Evolutionary conservation across 2,797 vertebrate genomes (phyloP).

Genomic region (Lemur catta): DNA sequence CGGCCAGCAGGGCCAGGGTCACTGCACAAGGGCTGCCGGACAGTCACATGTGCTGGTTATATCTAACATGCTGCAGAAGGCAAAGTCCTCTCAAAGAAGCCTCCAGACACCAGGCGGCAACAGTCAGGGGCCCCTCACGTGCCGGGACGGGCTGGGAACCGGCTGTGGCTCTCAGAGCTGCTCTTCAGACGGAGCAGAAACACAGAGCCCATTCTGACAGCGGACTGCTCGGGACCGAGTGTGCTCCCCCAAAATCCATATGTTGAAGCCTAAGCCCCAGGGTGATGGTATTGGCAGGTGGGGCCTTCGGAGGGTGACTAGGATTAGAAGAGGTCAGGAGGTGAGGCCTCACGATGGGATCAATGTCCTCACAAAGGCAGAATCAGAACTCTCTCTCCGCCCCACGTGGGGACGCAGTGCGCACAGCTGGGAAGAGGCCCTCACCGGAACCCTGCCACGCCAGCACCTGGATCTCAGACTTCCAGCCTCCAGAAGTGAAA

Average conservation of each 20-base stretch:
- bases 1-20: not conserved
- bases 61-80: not conserved
- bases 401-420: rapidly evolving
- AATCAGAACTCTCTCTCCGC: not conserved
- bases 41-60: not conserved
- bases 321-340: no score
- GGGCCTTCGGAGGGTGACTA: not conserved
- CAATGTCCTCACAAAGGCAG: not conserved
- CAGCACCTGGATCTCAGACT: no score
- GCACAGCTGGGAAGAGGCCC: not conserved
- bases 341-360: not conserved
- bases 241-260: not conserved
- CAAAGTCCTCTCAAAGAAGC: not conserved
- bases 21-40: not conserved
- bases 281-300: not conserved
- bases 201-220: not conserved
- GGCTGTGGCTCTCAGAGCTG: not conserved
- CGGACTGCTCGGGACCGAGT: not conserved
- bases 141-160: not conserved
- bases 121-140: not conserved
- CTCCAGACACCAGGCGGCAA: not conserved
- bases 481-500: no score
- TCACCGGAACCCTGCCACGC: not conserved
- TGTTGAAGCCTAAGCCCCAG: not conserved
- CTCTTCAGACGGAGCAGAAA: not conserved